These are phyloP conservation scores for Pachydiplax longipennis DNA, from an alignment of 2,888 invertebrate species.

Conservation along the genomic window DNA sequence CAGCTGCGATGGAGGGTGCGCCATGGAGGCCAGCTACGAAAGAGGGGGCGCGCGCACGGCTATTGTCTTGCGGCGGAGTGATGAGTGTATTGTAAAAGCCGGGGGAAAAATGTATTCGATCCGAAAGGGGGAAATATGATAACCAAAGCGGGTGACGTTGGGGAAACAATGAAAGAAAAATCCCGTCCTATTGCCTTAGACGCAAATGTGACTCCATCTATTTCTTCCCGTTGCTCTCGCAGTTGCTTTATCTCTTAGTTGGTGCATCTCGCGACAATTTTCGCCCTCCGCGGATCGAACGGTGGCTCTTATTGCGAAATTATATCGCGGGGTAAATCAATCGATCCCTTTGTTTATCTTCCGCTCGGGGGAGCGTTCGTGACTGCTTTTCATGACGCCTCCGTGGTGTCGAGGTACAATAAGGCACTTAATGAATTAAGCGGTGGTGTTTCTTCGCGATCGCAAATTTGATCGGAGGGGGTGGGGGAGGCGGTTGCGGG, in stretches of 20 bases:
- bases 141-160: not conserved
- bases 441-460: not conserved
- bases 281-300: too few species aligned
- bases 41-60: not conserved
- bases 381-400: not conserved
- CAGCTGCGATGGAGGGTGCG: slow-evolving; percentile 8
- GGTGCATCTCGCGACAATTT: too few species aligned
- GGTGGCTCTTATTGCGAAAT: too few species aligned
- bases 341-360: not conserved
- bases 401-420: not conserved
- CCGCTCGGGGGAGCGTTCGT: not conserved
- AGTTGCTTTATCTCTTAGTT: too few species aligned
- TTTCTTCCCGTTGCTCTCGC: too few species aligned
- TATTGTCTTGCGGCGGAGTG: slow-evolving; percentile 31
- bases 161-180: not conserved
- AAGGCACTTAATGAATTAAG: not conserved
- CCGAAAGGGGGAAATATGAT: slow-evolving; percentile 9
- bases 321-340: not conserved
- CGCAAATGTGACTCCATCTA: not conserved
- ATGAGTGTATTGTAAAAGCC: slow-evolving; percentile 17
- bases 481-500: not conserved
- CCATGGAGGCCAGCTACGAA: not conserved
- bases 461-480: not conserved
- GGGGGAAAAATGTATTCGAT: not conserved
- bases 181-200: not conserved